These are phyloP conservation scores for Mesocricetus auratus DNA, from an alignment of 2,113 vertebrate species.

Conservation along the genomic window DNA sequence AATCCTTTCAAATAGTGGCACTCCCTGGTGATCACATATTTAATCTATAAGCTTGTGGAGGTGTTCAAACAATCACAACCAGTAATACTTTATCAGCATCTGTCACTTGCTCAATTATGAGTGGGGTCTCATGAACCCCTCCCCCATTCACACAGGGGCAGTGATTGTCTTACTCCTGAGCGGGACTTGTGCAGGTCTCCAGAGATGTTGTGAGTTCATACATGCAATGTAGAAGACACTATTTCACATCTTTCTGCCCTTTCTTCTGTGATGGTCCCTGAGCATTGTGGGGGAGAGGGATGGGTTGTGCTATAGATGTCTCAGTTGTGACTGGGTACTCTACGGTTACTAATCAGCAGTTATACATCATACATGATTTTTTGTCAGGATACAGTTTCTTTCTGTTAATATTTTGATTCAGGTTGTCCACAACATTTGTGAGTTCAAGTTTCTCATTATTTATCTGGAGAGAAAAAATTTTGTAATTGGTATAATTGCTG, in stretches of 20 bases:
- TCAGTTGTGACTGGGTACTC: background rate
- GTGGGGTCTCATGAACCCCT: background rate
- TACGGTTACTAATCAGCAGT: background rate
- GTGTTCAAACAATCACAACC: background rate
- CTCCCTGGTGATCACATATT: background rate
- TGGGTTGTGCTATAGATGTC: background rate
- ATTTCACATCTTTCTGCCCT: background rate
- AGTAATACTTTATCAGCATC: background rate
- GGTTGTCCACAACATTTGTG: background rate
- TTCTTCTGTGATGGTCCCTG: background rate
- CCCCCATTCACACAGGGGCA: background rate
- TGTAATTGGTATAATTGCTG: background rate
- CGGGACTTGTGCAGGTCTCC: background rate
- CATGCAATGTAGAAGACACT: background rate
- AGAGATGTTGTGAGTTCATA: background rate
- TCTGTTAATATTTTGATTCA: background rate
- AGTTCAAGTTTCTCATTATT: background rate
- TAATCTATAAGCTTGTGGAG: background rate
- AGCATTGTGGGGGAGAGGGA: background rate
- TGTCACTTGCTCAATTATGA: background rate
- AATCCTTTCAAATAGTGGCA: background rate
- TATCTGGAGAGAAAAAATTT: constrained; percentile 22
- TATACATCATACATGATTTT: background rate
- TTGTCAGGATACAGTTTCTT: background rate
- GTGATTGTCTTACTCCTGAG: background rate